These are phyloP conservation scores for Xiphophorus couchianus DNA, from an alignment of 2,113 vertebrate genomes.

Conservation along the genomic window DNA sequence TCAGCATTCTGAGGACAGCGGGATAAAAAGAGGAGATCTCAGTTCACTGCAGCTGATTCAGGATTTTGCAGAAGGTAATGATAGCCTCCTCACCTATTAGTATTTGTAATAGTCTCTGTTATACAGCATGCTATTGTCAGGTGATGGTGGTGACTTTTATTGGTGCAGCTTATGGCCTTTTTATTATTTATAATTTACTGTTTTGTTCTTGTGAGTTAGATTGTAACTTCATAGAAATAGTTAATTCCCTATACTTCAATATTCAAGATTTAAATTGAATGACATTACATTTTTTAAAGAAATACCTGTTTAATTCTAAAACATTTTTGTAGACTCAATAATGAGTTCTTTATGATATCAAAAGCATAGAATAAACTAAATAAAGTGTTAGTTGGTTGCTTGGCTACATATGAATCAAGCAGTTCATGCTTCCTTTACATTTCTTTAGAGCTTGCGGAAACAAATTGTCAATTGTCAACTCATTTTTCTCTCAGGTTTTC, in stretches of 20 bases:
- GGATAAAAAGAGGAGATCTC: slow-evolving; percentile 11
- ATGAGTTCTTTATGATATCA: too few relatives aligned
- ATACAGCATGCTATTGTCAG: neutral
- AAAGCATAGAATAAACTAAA: neutral
- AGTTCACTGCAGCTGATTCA: slow-evolving; percentile 29
- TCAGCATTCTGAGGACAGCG: slow-evolving; percentile 7
- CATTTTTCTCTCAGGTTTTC: neutral
- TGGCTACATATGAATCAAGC: too few relatives aligned
- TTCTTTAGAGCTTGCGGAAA: neutral
- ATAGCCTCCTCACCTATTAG: slow-evolving; percentile 9
- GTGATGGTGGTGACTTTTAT: neutral
- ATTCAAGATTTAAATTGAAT: neutral
- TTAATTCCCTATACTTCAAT: neutral
- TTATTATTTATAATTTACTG: neutral
- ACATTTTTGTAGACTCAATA: neutral
- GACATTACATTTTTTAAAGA: neutral
- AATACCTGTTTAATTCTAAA: neutral
- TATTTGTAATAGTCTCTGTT: slow-evolving; percentile 15
- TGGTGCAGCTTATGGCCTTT: neutral
- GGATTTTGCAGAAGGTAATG: slow-evolving; percentile 60
- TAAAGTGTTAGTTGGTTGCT: neutral
- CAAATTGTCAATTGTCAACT: too few relatives aligned
- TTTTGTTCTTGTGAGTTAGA: neutral
- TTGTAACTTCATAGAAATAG: neutral
- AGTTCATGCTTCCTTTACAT: neutral